Base-by-base conservation (phyloP, 1,140 invertebrate species). In the Eupristina koningsbergeri region DNA sequence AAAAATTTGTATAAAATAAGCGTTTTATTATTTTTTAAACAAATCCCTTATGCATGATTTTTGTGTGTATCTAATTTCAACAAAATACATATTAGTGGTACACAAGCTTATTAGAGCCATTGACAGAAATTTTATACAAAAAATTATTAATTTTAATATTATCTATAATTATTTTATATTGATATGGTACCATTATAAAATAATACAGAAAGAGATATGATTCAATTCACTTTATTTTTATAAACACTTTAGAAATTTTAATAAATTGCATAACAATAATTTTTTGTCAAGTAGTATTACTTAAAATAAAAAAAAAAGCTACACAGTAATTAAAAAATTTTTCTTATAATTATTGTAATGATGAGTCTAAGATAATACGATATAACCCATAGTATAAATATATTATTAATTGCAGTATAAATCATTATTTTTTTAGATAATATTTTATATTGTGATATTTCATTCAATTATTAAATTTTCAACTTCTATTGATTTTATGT, bases 61-160 rank as follows among this genome's bases (percentile, higher is more conserved):
- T 84, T 79, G 76, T 78, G 45, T 79, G 67, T 71, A 78, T 78
- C 29, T 67, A 83, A 31, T 71, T 0, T 63, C 11, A 75, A 75
- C n/a, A 34, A 50, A 76, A 26, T 75, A 53, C 45, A 78, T 41
- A 53, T 29, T 45, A 74, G 34, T 76, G 17, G 26, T 36, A 76
- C 50, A 36, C 39, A 58, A 34, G 41, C 15, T 73, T 75, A 53
- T 53, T 50, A 22, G 45, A 75, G 73, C 29, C n/a, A 75, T 29
- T 75, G 73, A 75, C 45, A 75, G 73, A 76, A 26, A 61, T 61
- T 39, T 58, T 58, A 58, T 50, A 15, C 67, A 71, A 71, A n/a
- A 7, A 13, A 71, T 71, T 71, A 71, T 31, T 74, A 17, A 45
- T 47, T 45, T 31, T 50, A 50, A 74, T 50, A 31, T 74, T 50